Base-by-base conservation (phyloP, 2,113 vertebrate species). In the Cynoglossus semilaevis region DNA sequence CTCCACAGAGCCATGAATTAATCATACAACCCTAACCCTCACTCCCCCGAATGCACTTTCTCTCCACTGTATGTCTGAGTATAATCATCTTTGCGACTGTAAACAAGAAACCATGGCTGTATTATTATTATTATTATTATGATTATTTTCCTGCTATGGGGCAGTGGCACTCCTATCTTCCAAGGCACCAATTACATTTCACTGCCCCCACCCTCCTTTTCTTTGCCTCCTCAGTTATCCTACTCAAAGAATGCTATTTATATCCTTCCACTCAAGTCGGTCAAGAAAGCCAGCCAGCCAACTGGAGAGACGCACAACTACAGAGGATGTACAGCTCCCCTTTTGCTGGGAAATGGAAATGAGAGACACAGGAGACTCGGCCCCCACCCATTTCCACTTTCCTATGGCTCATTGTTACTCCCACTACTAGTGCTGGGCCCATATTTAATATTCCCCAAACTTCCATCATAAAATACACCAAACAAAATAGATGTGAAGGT, bases 241-340 rank as follows among this genome's bases (percentile, higher is more conserved):
- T 85, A 85, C 83, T 87, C 84, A 88, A 83, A 85, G 81, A 71
- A 78, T 51, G 73, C 87, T 88, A 89, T 89, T 89, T 90, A 89
- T 89, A 90, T 80, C 88, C 51, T 75, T 74, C 67, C 81, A 78
- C 77, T 83, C 74, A 77, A 85, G 76, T 79, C 82, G 83, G 76
- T 85, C 77, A 84, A 81, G 77, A 70, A 70, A 78, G 69, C 53
- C 69, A 77, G 59, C 54, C 42, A 74, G 36, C 75, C 79, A 74
- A 61, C 72, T 77, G 81, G 72, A 77, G 67, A 74, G 67, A 67
- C 71, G 58, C 59, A 58, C 63, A 58, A 54, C 61, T 74, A 63
- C 51, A 59, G 64, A 71, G 67, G 67, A 81, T 76, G 59, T 66
- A 81, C 63, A 58, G 62, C 77, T 76, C 70, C 60, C 61, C 59